These are phyloP conservation scores for Fulica atra DNA, from an alignment of 2,113 vertebrate genomes.

Conservation along the genomic window DNA sequence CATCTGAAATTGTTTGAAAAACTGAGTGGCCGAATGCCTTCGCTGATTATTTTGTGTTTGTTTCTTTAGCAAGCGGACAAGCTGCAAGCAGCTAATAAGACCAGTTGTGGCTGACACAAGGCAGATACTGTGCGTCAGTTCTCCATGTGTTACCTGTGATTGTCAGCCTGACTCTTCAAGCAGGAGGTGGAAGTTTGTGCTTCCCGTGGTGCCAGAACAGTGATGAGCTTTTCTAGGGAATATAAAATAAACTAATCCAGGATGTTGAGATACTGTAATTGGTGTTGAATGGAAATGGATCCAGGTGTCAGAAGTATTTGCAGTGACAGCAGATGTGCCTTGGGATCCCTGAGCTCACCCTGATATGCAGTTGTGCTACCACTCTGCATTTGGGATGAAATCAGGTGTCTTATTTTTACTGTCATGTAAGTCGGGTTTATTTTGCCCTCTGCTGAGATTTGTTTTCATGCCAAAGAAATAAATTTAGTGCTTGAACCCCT, in stretches of 20 bases:
- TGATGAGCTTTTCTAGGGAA: neutral
- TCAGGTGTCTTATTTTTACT: neutral
- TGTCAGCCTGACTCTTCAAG: neutral
- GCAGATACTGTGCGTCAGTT: neutral
- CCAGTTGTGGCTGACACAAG: neutral
- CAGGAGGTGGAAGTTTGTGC: neutral
- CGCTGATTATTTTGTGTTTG: neutral
- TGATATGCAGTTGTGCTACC: neutral
- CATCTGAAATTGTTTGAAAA: neutral
- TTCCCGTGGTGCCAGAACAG: neutral
- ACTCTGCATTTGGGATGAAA: fast-evolving
- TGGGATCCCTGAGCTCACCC: fast-evolving
- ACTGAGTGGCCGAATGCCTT: neutral
- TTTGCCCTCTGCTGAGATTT: neutral
- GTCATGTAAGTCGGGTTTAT: neutral
- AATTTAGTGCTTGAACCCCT: neutral
- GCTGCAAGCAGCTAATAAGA: neutral
- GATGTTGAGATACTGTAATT: neutral
- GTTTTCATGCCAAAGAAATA: neutral
- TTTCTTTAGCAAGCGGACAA: neutral
- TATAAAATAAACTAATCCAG: neutral
- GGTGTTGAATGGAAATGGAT: neutral
- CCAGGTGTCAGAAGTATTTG: neutral
- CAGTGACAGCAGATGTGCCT: neutral
- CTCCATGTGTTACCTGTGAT: fast-evolving